phyloP scores from a whole-genome alignment of 2,113 vertebrate species.

The Cichladusa arquata region DNA sequence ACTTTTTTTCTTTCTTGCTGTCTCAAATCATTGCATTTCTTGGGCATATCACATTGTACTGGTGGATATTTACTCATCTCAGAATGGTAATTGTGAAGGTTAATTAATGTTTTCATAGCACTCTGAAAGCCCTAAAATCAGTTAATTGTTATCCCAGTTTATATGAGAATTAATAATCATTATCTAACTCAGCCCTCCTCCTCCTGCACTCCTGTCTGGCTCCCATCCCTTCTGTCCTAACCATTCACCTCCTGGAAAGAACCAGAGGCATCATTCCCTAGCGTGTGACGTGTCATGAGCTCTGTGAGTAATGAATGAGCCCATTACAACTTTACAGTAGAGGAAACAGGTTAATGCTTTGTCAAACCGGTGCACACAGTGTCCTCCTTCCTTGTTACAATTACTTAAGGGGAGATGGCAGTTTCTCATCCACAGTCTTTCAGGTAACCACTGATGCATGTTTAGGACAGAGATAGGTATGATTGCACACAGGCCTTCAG shows the following conservation, averaged over 20 bases:
- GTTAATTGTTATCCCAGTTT: not conserved
- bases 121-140: not conserved
- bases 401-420: constrained; percentile 54
- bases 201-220: not conserved
- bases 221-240: not conserved
- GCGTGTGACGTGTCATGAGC: not conserved
- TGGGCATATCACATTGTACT: not conserved
- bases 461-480: constrained; percentile 28
- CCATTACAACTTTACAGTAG: constrained; percentile 57
- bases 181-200: not conserved
- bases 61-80: not conserved
- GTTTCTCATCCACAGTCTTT: constrained; percentile 62
- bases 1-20: not conserved
- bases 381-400: constrained; percentile 66
- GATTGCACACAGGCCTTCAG: not conserved
- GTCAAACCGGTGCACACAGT: constrained; percentile 41
- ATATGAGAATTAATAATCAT: not conserved
- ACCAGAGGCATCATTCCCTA: not conserved
- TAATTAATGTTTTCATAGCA: not conserved
- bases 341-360: constrained; percentile 66
- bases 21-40: not conserved
- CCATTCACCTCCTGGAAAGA: not conserved
- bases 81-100: not conserved
- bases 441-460: constrained; percentile 52
- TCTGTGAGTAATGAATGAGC: constrained; percentile 67